These are phyloP conservation scores for Nomada ruficornis DNA, from an alignment of 2,888 invertebrate species.

Conservation along the genomic window DNA sequence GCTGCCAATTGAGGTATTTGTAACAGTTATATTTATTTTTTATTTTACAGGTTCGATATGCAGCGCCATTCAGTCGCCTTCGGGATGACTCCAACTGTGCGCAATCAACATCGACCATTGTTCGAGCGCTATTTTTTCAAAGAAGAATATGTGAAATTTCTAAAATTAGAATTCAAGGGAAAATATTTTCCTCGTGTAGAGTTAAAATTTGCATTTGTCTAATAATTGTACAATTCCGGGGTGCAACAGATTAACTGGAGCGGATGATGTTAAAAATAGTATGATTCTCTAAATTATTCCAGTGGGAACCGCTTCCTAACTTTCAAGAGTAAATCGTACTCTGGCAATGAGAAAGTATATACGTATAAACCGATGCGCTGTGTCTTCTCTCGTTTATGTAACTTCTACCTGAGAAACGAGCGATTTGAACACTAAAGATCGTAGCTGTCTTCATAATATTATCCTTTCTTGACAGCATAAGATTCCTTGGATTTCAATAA, in stretches of 20 bases:
- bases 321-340: slow-evolving; percentile 14
- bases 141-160: too few relatives aligned
- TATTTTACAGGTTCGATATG: too few relatives aligned
- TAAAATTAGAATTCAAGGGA: too few relatives aligned
- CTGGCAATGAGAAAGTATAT: slow-evolving; percentile 13
- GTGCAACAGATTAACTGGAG: background rate
- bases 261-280: background rate
- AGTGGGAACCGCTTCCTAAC: background rate
- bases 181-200: too few relatives aligned
- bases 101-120: too few relatives aligned
- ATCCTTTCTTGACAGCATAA: background rate
- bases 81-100: too few relatives aligned
- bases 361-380: slow-evolving; percentile 8
- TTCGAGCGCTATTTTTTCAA: too few relatives aligned
- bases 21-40: too few relatives aligned
- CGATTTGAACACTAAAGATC: background rate
- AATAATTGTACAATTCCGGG: background rate
- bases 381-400: slow-evolving; percentile 4
- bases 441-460: background rate
- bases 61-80: too few relatives aligned
- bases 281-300: background rate
- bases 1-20: too few relatives aligned
- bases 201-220: too few relatives aligned
- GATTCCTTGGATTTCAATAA: background rate
- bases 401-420: slow-evolving; percentile 1